Conservation (phyloP, 2,888 invertebrate genomes). For the Cheilosia variabilis region DNA sequence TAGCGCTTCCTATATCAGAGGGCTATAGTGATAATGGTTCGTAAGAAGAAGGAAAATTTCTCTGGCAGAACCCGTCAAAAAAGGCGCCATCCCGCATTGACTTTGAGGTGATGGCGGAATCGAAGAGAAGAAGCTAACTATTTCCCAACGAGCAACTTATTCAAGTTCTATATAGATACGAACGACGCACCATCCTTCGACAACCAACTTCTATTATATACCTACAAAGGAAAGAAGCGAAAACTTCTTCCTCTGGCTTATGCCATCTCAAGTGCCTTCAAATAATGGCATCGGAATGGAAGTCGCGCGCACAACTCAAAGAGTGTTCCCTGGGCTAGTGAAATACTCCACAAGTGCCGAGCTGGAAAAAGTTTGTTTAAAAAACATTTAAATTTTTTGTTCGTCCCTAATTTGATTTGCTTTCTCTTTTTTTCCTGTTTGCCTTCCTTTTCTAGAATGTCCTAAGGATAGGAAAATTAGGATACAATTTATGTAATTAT, state of each 20-base stretch:
- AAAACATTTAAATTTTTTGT: conserved; percentile 47
- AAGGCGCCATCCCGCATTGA: conserved; percentile 61
- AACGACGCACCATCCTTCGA: neutral
- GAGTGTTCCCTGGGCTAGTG: neutral
- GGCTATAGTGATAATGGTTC: conserved; percentile 63
- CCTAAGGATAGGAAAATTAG: conserved; percentile 59
- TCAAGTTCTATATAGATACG: conserved; percentile 33
- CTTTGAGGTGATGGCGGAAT: conserved; percentile 52
- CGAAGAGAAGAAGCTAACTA: conserved; percentile 56
- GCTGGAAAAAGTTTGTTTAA: conserved; percentile 28
- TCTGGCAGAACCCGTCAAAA: conserved; percentile 61
- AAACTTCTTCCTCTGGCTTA: conserved; percentile 65
- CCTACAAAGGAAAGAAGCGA: conserved; percentile 49
- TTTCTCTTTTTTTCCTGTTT: neutral
- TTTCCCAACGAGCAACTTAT: conserved; percentile 66
- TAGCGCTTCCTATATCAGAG: conserved; percentile 59
- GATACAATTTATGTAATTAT: conserved; percentile 69
- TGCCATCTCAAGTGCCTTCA: conserved; percentile 68
- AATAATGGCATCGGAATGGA: conserved; percentile 67
- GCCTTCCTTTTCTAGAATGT: conserved; percentile 16
- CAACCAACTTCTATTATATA: conserved; percentile 29
- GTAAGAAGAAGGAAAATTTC: conserved; percentile 60
- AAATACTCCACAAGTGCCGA: conserved; percentile 37
- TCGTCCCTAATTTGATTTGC: conserved; percentile 46
- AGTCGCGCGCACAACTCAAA: conserved; percentile 56